Base-by-base conservation (phyloP, 2,113 vertebrate species). In the Amphiprion ocellaris region DNA sequence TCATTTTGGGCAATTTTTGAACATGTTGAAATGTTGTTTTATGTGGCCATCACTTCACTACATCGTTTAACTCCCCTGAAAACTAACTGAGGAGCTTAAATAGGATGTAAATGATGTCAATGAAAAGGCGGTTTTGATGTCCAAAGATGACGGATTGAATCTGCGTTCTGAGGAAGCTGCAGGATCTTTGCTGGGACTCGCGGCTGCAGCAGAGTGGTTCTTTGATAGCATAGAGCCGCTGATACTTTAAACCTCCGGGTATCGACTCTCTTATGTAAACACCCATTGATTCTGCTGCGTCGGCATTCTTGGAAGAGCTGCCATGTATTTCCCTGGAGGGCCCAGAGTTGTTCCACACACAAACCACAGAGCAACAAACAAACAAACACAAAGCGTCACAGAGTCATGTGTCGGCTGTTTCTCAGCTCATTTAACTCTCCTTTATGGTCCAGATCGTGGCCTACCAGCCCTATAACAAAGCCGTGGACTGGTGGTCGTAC, bases 401-500 rank as follows among this genome's bases (percentile, higher is more conserved):
- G 52, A 82, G 41, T 69, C 60, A 50, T 52, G 79, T 84, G 78
- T 60, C 75, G 67, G 75, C 73, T 77, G 69, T 87, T 84, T 65
- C 80, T 74, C 24, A 63, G 62, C 82, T 74, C 79, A 77, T 77
- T 83, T 21, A 62, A 33, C 70, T 69, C 60, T 82, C 79, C 79
- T 64, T 30, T 67, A 50, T 60, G 60, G 74, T 74, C 44, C 87
- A 98, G 97, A 98, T 98, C 71, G 97, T 98, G n/a, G 96, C 96
- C 2, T 97, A 98, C 86, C 97, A 97, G 89, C 95, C 96, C 0
- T 98, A 98, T 2, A 92, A 94, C 64, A 97, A 96, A 90, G 96
- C 96, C 2, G 96, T 97, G 7, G 97, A 98, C 81, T 98, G 97
- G 97, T 98, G 97, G 97, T n/a, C 97, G 14, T 98, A 95, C 44